Base-by-base conservation (phyloP, 2,113 vertebrate genomes). In the Grammomys surdaster region DNA sequence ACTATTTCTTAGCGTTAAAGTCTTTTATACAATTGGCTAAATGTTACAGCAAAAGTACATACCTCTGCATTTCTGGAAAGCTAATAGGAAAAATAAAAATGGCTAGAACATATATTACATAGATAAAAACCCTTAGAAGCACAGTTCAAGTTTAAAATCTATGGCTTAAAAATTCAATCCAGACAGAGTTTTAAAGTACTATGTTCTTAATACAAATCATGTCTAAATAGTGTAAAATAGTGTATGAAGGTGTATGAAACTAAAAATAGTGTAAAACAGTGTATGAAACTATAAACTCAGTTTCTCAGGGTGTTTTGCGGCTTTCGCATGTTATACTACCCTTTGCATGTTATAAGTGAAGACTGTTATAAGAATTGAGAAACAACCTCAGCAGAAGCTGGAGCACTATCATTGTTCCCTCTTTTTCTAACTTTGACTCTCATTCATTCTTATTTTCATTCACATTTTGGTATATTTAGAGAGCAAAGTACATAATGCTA, bases 1-100 rank as follows among this genome's bases (percentile, higher is more conserved):
- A 91, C 70, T 91, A 77, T 77, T 95, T 93, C 63, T 80, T 80
- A 86, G 89, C 67, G 22, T 77, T 82, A 77, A 95, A 40, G 28
- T 48, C 28, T 67, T 86, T 67, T 48, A 86, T 17, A 60, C 7
- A 87, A 69, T 16, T 95, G 7, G 56, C 90, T 70, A 95, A 88
- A 65, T 93, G 70, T n/a, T 65, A 40, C 87, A 95, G 2, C 72
- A 54, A 93, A 93, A 84, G 31, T 91, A 1, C 14, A 56, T 75
- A 17, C 24, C 69, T 94, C 46, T 73, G 17, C 69, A 65, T 93
- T 93, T 93, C 88, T 87, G 73, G 56, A 80, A 92, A 54, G 10
- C 33, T 89, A 13, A 80, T 51, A 22, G 26, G 17, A 26, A 93
- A 91, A 3, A 28, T 77, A 56, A 82, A 94, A 88, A 72, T 91